Conservation (phyloP, 2,113 vertebrate genomes). For the Jaculus jaculus region DNA sequence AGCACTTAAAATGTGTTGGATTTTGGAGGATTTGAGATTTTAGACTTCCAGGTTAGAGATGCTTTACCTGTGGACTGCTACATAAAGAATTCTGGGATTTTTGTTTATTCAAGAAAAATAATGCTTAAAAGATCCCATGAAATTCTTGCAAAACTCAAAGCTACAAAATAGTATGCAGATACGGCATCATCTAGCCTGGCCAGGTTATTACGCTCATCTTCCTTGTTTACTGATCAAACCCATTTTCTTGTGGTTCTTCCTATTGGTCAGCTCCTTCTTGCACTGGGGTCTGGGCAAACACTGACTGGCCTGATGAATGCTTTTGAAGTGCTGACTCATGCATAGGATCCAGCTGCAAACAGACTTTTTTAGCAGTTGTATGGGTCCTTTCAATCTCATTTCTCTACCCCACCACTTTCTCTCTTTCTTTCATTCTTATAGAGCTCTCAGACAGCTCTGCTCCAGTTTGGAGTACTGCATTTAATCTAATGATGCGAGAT, state of each 20-base stretch:
- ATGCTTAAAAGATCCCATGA: background rate
- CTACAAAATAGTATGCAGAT: background rate
- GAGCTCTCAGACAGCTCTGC: background rate
- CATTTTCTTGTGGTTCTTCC: background rate
- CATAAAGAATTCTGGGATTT: background rate
- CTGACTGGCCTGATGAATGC: background rate
- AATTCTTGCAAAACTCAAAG: background rate
- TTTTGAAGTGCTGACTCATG: background rate
- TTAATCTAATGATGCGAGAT: background rate
- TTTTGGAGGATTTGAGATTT: background rate
- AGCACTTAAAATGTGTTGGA: background rate
- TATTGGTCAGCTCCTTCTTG: background rate
- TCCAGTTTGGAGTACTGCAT: background rate
- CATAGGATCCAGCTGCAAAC: background rate
- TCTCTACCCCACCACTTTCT: background rate
- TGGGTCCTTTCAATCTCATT: background rate
- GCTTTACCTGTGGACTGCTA: background rate
- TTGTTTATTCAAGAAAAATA: background rate
- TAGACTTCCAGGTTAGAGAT: background rate
- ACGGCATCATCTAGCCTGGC: background rate
- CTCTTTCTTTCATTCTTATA: background rate
- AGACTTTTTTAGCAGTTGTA: background rate
- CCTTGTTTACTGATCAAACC: background rate
- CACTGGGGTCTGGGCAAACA: background rate
- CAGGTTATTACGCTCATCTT: fast-evolving